A percentile compares a stretch with the other conserved stretches of the same genome.
phyloP scores from a whole-genome alignment of 2,113 vertebrate species.

The Colius striatus region DNA sequence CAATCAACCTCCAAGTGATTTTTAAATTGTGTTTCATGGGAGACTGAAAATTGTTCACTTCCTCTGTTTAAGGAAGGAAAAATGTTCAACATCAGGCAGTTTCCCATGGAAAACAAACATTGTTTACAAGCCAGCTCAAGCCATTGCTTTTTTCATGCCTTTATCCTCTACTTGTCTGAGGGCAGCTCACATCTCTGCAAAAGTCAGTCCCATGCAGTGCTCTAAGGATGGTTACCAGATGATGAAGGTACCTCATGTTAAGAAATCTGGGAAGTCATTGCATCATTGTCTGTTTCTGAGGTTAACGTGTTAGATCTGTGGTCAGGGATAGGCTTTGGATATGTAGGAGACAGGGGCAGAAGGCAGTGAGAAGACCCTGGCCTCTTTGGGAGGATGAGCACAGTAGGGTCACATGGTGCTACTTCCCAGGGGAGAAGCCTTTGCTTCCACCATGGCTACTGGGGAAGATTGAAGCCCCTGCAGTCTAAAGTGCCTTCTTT shows the following conservation, averaged over 20 bases:
- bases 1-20: not conserved
- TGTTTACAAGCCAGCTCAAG: not conserved
- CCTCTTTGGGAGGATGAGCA: not conserved
- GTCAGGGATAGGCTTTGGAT: not conserved
- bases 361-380: not conserved
- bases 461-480: not conserved
- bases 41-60: conserved; percentile 18
- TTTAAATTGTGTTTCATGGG: not conserved
- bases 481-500: not conserved
- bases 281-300: not conserved
- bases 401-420: not conserved
- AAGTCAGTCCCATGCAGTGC: not conserved
- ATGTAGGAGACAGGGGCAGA: not conserved
- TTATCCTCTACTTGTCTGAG: not conserved
- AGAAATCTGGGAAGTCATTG: not conserved
- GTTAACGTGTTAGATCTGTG: not conserved
- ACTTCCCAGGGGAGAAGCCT: accelerated
- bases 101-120: not conserved
- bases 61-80: not conserved
- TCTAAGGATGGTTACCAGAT: not conserved
- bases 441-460: not conserved
- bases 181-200: not conserved
- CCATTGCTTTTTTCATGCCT: not conserved
- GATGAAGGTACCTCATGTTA: not conserved
- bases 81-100: not conserved